Evolutionary conservation across 1,140 invertebrate species (phyloP).

Genomic region (Leguminivora glycinivorella): DNA sequence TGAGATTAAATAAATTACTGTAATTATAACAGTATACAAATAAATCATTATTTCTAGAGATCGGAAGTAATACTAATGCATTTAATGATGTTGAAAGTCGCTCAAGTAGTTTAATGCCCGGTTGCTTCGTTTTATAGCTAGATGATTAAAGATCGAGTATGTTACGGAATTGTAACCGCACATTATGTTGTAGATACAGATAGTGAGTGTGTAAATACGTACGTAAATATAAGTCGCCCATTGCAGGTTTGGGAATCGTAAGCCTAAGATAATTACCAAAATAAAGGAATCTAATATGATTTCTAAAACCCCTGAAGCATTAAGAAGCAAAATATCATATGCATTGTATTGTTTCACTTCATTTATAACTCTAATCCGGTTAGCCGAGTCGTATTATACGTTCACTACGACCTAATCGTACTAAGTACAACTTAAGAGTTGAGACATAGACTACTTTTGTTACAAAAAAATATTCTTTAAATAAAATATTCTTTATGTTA

Average conservation of each 20-base stretch:
- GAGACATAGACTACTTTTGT: no score
- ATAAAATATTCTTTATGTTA: no score
- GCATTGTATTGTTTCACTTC: background rate
- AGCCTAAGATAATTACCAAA: background rate
- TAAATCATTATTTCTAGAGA: constrained; percentile 8
- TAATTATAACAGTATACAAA: background rate
- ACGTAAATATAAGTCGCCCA: background rate
- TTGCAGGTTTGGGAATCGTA: background rate
- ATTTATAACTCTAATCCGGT: background rate
- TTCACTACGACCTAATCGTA: background rate
- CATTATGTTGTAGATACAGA: constrained; percentile 18
- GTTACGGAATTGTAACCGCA: constrained; percentile 6
- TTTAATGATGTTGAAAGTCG: constrained; percentile 10
- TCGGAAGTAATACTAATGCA: background rate
- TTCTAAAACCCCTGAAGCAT: no score
- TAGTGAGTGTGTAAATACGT: background rate
- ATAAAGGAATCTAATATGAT: background rate
- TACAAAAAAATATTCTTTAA: no score
- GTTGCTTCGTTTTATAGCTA: background rate
- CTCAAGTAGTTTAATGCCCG: constrained; percentile 1
- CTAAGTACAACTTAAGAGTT: background rate
- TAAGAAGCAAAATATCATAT: background rate
- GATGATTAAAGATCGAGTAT: constrained; percentile 5
- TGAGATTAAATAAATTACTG: constrained; percentile 21
- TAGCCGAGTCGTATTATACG: background rate